Evolutionary conservation across 37 sponge, comb jelly and placozoan genomes (phyloP), one percentile per base, ranked within the genome.

Genomic region (Tethya wilhelma): DNA sequence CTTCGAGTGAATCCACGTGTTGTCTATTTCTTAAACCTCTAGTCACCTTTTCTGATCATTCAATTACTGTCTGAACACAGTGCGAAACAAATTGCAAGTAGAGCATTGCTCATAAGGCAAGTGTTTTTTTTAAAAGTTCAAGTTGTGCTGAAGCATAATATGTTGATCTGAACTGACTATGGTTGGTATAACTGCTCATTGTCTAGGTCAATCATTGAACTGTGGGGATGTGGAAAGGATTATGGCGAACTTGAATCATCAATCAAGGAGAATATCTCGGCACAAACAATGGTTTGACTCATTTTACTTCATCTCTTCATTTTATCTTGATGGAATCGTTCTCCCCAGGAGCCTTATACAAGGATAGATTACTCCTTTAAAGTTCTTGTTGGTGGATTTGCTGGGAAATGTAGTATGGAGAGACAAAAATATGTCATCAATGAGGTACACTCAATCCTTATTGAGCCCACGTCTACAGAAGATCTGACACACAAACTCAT

Each of bases 101-200:
- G 95, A 87, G 43, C 75, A 28, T 38, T 94, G 2, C 83, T 94
- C 2, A 79, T 94, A 17, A 94, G 43, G 95, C 80, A 56, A 56
- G 58, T 36, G 23, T 26, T 57, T 5, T 22, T 1, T 33, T 4
- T 20, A 20, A 57, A 57, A 75, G 4, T 8, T 23, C 22, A 22
- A 25, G 25, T n/a, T 60, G 63, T n/a, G 22, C 63, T 60, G 7
- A n/a, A n/a, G n/a, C n/a, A n/a, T n/a, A n/a, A n/a, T n/a, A n/a
- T n/a, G n/a, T n/a, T n/a, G n/a, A n/a, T n/a, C n/a, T n/a, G n/a
- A n/a, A n/a, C n/a, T n/a, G n/a, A n/a, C n/a, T n/a, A n/a, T n/a
- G n/a, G n/a, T n/a, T n/a, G n/a, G n/a, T n/a, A n/a, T n/a, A n/a
- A n/a, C n/a, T n/a, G n/a, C n/a, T n/a, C n/a, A n/a, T n/a, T n/a